Conservation (phyloP, 1,140 invertebrate species). For the Platyscapa corneri region DNA sequence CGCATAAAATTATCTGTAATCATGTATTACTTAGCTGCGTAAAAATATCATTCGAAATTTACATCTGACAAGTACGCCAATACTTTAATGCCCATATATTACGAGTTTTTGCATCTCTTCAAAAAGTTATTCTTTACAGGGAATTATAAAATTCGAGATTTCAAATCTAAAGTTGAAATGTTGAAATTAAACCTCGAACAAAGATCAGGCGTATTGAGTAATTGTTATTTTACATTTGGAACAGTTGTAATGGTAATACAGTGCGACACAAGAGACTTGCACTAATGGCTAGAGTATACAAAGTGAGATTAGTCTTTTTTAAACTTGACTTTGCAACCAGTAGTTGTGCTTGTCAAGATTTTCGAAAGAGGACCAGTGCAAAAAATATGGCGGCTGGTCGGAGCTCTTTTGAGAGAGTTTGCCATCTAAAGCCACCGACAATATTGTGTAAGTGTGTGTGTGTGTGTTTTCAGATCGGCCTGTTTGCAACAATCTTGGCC, state of each 20-base stretch:
- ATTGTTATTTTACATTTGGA: not conserved
- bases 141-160: not conserved
- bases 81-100: slow-evolving; percentile 2
- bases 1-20: slow-evolving; percentile 15
- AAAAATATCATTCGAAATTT: slow-evolving; percentile 22
- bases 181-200: not conserved
- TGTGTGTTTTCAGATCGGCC: slow-evolving; percentile 58
- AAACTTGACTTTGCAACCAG: too few relatives aligned
- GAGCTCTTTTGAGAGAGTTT: too few relatives aligned
- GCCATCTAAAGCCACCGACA: too few relatives aligned
- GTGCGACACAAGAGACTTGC: too few relatives aligned
- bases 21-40: slow-evolving; percentile 7
- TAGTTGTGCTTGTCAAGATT: too few relatives aligned
- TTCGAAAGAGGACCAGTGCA: too few relatives aligned
- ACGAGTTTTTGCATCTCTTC: not conserved
- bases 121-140: not conserved
- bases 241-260: not conserved
- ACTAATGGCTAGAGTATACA: too few relatives aligned
- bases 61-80: not conserved
- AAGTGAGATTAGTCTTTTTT: too few relatives aligned
- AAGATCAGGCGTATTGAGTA: not conserved
- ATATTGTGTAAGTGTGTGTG: too few relatives aligned
- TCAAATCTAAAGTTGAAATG: not conserved
- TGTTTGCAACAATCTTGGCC: slow-evolving; percentile 62
- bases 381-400: too few relatives aligned